Evolutionary conservation across 2,797 vertebrate species (phyloP).

Genomic region (Melanotaenia pygmaea): DNA sequence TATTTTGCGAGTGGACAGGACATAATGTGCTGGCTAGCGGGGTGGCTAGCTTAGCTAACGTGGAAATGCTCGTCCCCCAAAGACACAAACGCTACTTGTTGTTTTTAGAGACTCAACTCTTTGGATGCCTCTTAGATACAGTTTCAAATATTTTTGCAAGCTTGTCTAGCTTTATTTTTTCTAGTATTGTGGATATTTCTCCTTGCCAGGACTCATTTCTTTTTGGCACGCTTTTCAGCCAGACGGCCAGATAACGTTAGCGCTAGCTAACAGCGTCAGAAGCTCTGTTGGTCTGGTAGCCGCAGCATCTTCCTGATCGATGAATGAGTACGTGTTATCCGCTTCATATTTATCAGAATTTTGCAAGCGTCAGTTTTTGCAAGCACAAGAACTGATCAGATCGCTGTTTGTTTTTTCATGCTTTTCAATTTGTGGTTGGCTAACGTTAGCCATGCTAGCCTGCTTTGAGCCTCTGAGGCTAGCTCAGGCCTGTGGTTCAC

Average conservation of each 20-base stretch:
- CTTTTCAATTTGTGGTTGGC: conserved; percentile 53
- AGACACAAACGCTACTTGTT: conserved; percentile 49
- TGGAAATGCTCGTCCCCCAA: conserved; percentile 38
- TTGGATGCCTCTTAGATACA: conserved; percentile 63
- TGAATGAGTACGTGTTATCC: conserved; percentile 27
- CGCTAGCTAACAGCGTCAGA: conserved; percentile 32
- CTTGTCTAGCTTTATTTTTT: conserved; percentile 67
- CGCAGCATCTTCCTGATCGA: conserved; percentile 30
- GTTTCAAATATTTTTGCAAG: conserved; percentile 53
- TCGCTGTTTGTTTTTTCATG: conserved; percentile 46
- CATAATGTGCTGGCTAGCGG: conserved; percentile 65
- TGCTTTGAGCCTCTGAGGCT: conserved; percentile 39
- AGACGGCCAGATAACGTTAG: conserved; percentile 48
- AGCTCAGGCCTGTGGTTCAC: conserved; percentile 57
- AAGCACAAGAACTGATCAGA: conserved; percentile 48
- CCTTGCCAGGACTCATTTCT: conserved; percentile 60
- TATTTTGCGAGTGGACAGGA: conserved; percentile 70
- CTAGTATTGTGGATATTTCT: conserved; percentile 60
- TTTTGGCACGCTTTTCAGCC: conserved; percentile 60
- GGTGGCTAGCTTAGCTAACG: conserved; percentile 62
- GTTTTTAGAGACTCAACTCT: conserved; percentile 55
- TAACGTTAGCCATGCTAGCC: conserved; percentile 60
- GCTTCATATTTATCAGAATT: conserved; percentile 20
- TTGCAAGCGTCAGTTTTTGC: conserved; percentile 65
- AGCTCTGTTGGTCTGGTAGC: conserved; percentile 32